Percentiles rank a stretch among this genome's conserved stretches.
These are phyloP conservation scores for Gryon sp. DNA, from an alignment of 1,140 invertebrate species.

Conservation along the genomic window DNA sequence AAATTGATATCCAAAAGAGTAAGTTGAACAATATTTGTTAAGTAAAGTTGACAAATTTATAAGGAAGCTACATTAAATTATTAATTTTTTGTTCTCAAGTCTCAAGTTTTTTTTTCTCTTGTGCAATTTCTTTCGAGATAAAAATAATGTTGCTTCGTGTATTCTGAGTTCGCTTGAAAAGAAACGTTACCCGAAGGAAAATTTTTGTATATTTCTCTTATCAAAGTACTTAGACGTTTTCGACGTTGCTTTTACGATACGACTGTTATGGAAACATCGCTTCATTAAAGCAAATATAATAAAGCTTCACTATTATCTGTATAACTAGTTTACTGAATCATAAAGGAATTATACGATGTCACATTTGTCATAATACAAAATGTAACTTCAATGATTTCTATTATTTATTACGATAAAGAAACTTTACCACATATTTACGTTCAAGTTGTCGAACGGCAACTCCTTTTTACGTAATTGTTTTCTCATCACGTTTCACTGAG, in stretches of 20 bases:
- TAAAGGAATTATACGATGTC: conserved; percentile 1
- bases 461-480: conserved; percentile 10
- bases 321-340: not conserved
- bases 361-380: conserved; percentile 19
- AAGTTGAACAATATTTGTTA: no score
- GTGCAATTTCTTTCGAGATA: conserved; percentile 16
- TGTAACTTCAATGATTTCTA: not conserved
- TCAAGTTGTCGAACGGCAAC: not conserved
- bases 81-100: no score
- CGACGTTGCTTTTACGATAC: conserved; percentile 8
- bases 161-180: not conserved
- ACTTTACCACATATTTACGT: not conserved
- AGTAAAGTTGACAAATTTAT: no score
- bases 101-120: no score
- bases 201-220: conserved; percentile 36
- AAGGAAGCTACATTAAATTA: no score
- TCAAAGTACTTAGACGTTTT: conserved; percentile 33
- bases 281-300: conserved; percentile 36
- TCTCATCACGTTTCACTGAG: conserved; percentile 4
- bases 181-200: conserved; percentile 30
- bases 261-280: conserved; percentile 18
- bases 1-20: no score
- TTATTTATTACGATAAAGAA: conserved; percentile 1
- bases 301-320: conserved; percentile 5
- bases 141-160: conserved; percentile 26